Evolutionary conservation across 2,113 vertebrate genomes (phyloP).

Genomic region (Anser brachyrhynchus): DNA sequence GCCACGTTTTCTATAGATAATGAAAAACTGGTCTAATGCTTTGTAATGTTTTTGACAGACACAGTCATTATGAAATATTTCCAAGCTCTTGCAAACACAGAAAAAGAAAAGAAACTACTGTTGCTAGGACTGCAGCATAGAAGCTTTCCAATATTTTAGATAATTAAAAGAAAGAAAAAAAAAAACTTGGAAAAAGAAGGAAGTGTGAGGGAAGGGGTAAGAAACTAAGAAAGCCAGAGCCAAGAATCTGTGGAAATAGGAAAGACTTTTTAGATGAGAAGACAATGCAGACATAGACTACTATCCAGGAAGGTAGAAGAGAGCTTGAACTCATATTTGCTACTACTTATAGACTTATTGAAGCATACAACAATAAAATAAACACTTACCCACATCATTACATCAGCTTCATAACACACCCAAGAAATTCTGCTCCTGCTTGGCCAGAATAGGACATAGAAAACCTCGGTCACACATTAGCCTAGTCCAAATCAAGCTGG

Average conservation of each 20-base stretch:
- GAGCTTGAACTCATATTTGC: background rate
- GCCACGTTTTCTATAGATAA: background rate
- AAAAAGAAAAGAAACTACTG: background rate
- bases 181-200: background rate
- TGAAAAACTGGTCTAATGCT: background rate
- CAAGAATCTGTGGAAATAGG: background rate
- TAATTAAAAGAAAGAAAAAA: background rate
- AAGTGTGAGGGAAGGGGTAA: background rate
- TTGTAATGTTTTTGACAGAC: background rate
- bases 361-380: background rate
- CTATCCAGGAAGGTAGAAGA: background rate
- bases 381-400: background rate
- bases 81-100: background rate
- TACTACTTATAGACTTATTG: background rate
- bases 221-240: background rate
- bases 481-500: background rate
- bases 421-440: background rate
- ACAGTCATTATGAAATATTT: background rate
- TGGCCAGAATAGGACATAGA: background rate
- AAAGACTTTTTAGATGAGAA: background rate
- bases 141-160: background rate
- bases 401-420: background rate
- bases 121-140: background rate
- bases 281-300: background rate
- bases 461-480: accelerated